phyloP scores from a whole-genome alignment of 2,888 invertebrate genomes.

The Sphecodes monilicornis region DNA sequence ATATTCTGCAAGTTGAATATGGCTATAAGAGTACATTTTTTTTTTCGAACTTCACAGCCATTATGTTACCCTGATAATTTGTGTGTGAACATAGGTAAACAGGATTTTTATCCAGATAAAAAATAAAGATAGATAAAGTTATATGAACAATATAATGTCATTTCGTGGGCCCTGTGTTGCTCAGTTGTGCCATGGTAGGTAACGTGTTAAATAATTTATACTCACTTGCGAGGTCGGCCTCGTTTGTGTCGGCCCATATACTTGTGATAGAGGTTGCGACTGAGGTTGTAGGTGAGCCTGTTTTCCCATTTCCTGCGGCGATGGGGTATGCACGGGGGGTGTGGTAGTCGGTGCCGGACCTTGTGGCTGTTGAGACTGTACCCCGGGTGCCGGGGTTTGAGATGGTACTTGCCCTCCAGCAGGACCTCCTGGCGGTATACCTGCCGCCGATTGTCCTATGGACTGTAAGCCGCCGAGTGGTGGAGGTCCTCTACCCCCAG shows the following conservation, averaged over 20 bases:
- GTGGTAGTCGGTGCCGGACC: conserved; percentile 80
- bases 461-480: conserved; percentile 79
- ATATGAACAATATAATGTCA: not conserved
- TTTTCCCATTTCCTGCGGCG: conserved; percentile 82
- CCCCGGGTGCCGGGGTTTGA: conserved; percentile 77
- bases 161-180: not conserved
- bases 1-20: not conserved
- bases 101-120: not conserved
- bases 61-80: not conserved
- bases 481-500: conserved; percentile 81
- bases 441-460: conserved; percentile 79
- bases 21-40: not conserved
- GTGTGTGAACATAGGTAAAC: not conserved
- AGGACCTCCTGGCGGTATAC: conserved; percentile 79
- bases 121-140: not conserved
- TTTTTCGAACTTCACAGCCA: not conserved
- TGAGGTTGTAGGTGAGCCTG: conserved; percentile 80
- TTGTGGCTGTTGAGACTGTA: conserved; percentile 79
- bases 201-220: conserved; percentile 12
- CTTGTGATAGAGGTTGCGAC: conserved; percentile 74
- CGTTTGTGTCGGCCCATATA: conserved; percentile 76
- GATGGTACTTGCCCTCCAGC: conserved; percentile 75
- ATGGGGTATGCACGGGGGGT: conserved; percentile 79
- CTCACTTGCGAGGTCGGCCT: conserved; percentile 77
- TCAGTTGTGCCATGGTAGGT: too few species aligned